Conservation (phyloP, 2,888 invertebrate genomes). For the Eupithecia vulgata region DNA sequence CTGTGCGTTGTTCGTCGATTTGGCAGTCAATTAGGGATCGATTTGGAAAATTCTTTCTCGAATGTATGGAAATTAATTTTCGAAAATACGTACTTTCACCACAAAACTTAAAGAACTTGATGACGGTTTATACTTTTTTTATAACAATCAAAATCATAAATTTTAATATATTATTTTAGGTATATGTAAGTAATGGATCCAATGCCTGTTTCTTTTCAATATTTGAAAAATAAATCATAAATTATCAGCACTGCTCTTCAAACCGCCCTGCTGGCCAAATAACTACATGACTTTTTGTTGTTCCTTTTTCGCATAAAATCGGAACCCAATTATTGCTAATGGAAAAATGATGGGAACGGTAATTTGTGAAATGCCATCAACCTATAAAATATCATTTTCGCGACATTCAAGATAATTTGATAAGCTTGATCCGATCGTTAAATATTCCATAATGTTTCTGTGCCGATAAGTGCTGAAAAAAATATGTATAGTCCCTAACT, state of each 20-base stretch:
- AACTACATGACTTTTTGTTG: conserved; percentile 26
- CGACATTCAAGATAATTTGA: conserved; percentile 66
- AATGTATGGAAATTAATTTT: too few relatives aligned
- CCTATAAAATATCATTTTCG: conserved; percentile 70
- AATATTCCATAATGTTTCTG: conserved; percentile 44
- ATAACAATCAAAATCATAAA: too few relatives aligned
- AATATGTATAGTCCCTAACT: neutral
- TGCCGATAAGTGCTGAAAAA: neutral
- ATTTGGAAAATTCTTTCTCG: too few relatives aligned
- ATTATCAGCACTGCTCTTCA: neutral
- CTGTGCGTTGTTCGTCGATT: too few relatives aligned
- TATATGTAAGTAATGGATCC: neutral
- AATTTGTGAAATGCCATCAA: conserved; percentile 78
- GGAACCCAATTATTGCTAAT: conserved; percentile 72
- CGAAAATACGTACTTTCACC: too few relatives aligned
- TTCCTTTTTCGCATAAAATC: conserved; percentile 46
- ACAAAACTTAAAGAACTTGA: too few relatives aligned
- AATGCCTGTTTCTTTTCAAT: neutral
- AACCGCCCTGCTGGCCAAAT: neutral
- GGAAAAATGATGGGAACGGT: conserved; percentile 80
- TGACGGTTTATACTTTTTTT: too few relatives aligned
- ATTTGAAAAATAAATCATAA: neutral
- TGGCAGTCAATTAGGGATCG: too few relatives aligned
- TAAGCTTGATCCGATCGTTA: conserved; percentile 48
- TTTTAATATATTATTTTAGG: too few relatives aligned